Evolutionary conservation across 2,113 vertebrate genomes (phyloP).

Genomic region (Boulengerochromis microlepis): DNA sequence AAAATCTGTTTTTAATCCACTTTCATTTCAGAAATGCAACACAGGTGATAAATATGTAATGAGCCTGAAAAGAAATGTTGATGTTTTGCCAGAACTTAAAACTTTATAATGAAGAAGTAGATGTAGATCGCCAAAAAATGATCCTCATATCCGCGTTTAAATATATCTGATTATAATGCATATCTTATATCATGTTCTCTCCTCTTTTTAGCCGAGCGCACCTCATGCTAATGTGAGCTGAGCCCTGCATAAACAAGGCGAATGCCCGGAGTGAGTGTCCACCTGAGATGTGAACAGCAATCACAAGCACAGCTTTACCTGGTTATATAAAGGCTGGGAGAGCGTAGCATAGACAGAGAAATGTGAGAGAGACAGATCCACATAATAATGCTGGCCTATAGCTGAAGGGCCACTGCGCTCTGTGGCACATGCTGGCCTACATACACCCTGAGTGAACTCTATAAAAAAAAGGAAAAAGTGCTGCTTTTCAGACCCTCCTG

Average conservation of each 20-base stretch:
- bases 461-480: background rate
- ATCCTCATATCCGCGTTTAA: background rate
- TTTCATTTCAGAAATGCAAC: background rate
- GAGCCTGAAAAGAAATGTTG: background rate
- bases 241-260: background rate
- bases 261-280: background rate
- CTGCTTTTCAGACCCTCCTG: background rate
- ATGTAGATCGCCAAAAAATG: background rate
- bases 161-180: background rate
- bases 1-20: background rate
- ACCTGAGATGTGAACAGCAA: constrained; percentile 8
- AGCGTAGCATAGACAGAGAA: background rate
- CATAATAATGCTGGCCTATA: constrained; percentile 13
- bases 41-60: background rate
- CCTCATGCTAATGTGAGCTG: background rate
- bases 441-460: constrained; percentile 32
- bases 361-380: background rate
- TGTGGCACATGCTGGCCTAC: constrained; percentile 49
- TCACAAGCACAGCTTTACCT: constrained; percentile 8
- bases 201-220: background rate
- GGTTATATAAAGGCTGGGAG: background rate
- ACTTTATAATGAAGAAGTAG: background rate
- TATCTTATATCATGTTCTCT: background rate
- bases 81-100: background rate
- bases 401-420: constrained; percentile 24